Percentiles rank a stretch among this genome's conserved stretches.
Conservation (phyloP, 2,888 invertebrate species). For the Xanthorhoe spadicearia region DNA sequence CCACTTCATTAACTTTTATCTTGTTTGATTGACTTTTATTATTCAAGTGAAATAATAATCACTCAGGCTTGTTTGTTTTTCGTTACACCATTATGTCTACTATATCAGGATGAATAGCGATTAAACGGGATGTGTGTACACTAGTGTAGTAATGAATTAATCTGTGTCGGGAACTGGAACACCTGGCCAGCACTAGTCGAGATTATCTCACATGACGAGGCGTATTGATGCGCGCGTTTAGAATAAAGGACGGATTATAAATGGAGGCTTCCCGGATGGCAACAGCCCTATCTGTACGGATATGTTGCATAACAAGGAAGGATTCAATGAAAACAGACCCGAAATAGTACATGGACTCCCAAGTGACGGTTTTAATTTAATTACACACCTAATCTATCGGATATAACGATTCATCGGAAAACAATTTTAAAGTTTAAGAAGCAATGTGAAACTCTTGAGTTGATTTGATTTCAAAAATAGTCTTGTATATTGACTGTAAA, state of each 20-base stretch:
- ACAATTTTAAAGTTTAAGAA: not conserved
- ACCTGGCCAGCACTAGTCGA: slow-evolving; percentile 44
- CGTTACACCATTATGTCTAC: not conserved
- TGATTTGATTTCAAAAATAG: not conserved
- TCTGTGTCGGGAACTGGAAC: slow-evolving; percentile 30
- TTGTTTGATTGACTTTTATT: not conserved
- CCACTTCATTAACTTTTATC: not conserved
- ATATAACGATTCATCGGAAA: not conserved
- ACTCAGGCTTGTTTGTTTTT: not conserved
- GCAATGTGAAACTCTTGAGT: not conserved
- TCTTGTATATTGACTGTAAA: slow-evolving; percentile 2
- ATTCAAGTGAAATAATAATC: not conserved
- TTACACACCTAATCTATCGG: not conserved
- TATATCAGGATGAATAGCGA: slow-evolving; percentile 15
- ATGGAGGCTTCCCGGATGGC: slow-evolving; percentile 37
- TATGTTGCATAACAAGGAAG: slow-evolving; percentile 23
- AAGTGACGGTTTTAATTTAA: not conserved
- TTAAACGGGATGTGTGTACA: slow-evolving; percentile 15
- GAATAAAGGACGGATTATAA: slow-evolving; percentile 45
- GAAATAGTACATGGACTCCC: slow-evolving; percentile 2
- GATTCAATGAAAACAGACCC: slow-evolving; percentile 12
- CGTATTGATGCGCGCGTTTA: slow-evolving; percentile 47
- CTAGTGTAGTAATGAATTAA: slow-evolving; percentile 16
- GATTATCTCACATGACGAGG: slow-evolving; percentile 53
- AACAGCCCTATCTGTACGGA: slow-evolving; percentile 42